Evolutionary conservation across 2,888 invertebrate genomes (phyloP), one percentile per base, ranked within the genome.

Genomic region (Antheraea yamamai): DNA sequence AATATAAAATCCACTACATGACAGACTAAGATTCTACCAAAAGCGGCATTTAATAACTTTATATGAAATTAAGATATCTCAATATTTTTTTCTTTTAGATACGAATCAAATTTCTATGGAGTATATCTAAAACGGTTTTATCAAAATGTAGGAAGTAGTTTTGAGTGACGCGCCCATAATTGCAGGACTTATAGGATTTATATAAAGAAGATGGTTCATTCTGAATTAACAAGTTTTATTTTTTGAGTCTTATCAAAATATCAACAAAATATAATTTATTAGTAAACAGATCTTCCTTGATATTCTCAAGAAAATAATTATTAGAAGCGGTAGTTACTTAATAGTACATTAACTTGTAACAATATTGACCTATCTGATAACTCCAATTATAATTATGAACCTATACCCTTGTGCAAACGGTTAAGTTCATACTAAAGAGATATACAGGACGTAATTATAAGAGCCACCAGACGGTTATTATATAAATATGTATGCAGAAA

Each of bases 311-410:
- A 66, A 26, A 16, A 66, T 66, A 66, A 20, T 30, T 10, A 26
- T 16, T 30, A 16, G 16, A 30, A 66, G 30, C 16, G 64, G 16
- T 66, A 66, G 26, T 66, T 66, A 66, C 26, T 14, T 30, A 66
- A 14, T 66, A 66, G 30, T 66, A 66, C 30, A 30, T 14, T 66
- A 30, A 66, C 64, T 66, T 66, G 64, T 30, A 66, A 66, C 64
- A 26, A 26, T 30, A 14, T 30, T 66, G 64, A 66, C 64, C 64
- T 66, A 30, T 14, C 64, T 66, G 64, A 66, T 66, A 30, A 66
- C 64, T 66, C 30, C 26, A 66, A 66, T 66, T 66, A 66, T 66
- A 66, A 66, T 66, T 66, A 30, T 66, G 26, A 66, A 66, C 64
- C 26, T 30, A 66, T 66, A 26, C 64, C 64, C 64, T 66, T 66